Percentiles rank a stretch among this genome's conserved stretches.
These are phyloP conservation scores for Melanocharis versteri DNA, from an alignment of 2,113 vertebrate genomes.

Conservation along the genomic window DNA sequence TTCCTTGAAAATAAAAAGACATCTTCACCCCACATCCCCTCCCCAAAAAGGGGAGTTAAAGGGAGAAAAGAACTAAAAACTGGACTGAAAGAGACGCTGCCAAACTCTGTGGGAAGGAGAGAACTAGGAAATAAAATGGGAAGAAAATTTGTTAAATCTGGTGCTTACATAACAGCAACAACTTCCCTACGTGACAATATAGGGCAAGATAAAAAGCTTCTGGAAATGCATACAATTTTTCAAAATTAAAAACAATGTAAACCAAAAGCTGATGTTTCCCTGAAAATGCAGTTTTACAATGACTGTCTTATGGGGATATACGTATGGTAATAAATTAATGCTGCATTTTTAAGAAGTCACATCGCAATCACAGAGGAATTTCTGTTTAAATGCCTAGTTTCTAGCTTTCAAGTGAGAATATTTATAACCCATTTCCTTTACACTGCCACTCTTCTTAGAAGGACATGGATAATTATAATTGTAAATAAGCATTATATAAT, in stretches of 20 bases:
- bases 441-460: not conserved
- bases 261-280: not conserved
- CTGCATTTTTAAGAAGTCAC: not conserved
- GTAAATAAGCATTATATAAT: constrained; percentile 50
- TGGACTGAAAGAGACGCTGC: not conserved
- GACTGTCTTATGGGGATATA: not conserved
- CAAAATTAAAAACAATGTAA: not conserved
- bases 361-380: not conserved
- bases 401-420: not conserved
- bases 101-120: not conserved
- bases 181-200: not conserved
- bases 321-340: not conserved
- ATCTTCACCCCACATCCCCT: not conserved
- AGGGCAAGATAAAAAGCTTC: not conserved
- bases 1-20: constrained; percentile 48
- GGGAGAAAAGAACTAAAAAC: not conserved
- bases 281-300: not conserved
- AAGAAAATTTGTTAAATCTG: not conserved
- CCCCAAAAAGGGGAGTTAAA: not conserved
- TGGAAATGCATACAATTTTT: not conserved
- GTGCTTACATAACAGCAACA: not conserved
- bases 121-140: not conserved
- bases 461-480: constrained; percentile 24
- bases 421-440: not conserved
- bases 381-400: not conserved